phyloP scores from a whole-genome alignment of 2,113 vertebrate genomes.

The Sprattus sprattus region DNA sequence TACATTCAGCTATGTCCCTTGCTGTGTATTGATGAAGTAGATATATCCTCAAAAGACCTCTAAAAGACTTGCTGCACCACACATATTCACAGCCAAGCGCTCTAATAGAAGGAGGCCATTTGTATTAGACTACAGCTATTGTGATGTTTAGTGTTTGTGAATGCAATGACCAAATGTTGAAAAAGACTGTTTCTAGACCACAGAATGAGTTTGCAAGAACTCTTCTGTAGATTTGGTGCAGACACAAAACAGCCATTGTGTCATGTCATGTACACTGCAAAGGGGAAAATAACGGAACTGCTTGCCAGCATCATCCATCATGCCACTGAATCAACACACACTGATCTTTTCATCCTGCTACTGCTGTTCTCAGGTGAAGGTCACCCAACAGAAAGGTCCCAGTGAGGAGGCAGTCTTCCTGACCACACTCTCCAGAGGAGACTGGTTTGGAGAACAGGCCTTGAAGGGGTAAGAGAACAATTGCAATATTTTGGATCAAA shows the following conservation, averaged over 20 bases:
- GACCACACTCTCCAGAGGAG: slow-evolving; percentile 63
- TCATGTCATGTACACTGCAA: not conserved
- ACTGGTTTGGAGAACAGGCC: slow-evolving; percentile 76
- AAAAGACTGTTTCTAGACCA: not conserved
- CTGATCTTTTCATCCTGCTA: not conserved
- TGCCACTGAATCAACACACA: not conserved
- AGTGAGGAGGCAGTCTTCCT: slow-evolving; percentile 53
- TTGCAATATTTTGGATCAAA: not conserved
- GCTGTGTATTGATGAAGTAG: not conserved
- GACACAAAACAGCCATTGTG: not conserved
- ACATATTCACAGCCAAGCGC: not conserved
- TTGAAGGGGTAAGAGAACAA: slow-evolving; percentile 64
- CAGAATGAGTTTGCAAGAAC: not conserved
- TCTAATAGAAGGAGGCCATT: too few species aligned
- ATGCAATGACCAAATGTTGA: not conserved
- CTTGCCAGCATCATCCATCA: not conserved
- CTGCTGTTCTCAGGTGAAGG: slow-evolving; percentile 59
- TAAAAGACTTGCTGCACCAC: not conserved
- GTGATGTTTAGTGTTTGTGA: not conserved
- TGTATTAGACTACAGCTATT: not conserved
- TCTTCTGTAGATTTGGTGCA: not conserved
- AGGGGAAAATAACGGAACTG: not conserved
- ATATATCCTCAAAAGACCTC: not conserved
- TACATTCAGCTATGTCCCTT: not conserved
- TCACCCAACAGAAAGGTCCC: slow-evolving; percentile 59